A percentile compares a stretch with the other conserved stretches of the same genome.
These are phyloP conservation scores for Echiichthys vipera DNA, from an alignment of 2,797 vertebrate species.

Conservation along the genomic window DNA sequence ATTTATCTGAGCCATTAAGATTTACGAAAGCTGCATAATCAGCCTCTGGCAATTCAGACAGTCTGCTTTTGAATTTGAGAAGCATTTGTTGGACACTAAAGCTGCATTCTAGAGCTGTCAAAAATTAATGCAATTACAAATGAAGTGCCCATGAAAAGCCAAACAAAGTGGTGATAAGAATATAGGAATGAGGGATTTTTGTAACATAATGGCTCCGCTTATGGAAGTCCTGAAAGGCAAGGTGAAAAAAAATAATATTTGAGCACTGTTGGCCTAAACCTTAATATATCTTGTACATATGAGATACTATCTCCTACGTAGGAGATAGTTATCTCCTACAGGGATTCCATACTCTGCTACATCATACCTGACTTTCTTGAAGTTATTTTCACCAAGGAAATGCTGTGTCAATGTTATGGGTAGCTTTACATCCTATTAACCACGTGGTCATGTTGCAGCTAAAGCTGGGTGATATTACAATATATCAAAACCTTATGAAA, in stretches of 20 bases:
- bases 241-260: too few relatives aligned
- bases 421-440: not conserved
- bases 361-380: slow-evolving; percentile 14
- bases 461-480: too few relatives aligned
- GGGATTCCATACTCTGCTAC: too few relatives aligned
- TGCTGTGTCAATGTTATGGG: not conserved
- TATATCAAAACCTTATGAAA: too few relatives aligned
- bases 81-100: slow-evolving; percentile 31
- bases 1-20: slow-evolving; percentile 42
- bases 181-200: not conserved
- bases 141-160: slow-evolving; percentile 44
- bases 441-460: not conserved
- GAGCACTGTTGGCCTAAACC: too few relatives aligned
- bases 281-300: too few relatives aligned
- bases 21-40: slow-evolving; percentile 41
- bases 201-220: slow-evolving; percentile 2
- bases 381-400: slow-evolving; percentile 8
- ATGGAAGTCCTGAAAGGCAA: too few relatives aligned
- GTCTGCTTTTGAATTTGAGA: slow-evolving; percentile 39
- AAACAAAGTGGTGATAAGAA: slow-evolving; percentile 29
- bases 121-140: slow-evolving; percentile 51
- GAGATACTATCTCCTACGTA: too few relatives aligned
- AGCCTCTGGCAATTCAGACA: slow-evolving; percentile 23
- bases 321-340: too few relatives aligned
- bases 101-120: slow-evolving; percentile 37